Base-by-base conservation (phyloP, 2,113 vertebrate species). In the Labeo rohita region DNA sequence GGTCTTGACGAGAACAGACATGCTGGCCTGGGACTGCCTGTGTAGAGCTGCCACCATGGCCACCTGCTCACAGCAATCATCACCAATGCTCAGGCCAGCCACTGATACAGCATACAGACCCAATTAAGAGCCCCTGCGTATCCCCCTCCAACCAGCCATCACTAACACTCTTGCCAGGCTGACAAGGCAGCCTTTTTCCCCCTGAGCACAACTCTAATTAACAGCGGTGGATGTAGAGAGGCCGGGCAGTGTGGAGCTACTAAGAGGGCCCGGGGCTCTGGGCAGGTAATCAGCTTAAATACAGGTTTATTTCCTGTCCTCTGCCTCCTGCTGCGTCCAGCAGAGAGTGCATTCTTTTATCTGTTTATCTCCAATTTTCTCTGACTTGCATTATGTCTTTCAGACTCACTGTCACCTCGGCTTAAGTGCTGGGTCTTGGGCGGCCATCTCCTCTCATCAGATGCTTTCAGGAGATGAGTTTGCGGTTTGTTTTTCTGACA, bases 221-320 rank as follows among this genome's bases (percentile, higher is more conserved):
- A 94, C 92, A 93, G 86, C 87, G 89, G 91, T 91, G 93, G 92
- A 89, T 90, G 89, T 86, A 85, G 83, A 89, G 88, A 84, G 88
- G 88, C 39, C 49, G 18, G 92, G 81, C 90, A 82, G 87, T 88
- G 83, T 85, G 85, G 92, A 91, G 84, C 89, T 94, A 94, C 93
- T 94, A 94, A 94, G 93, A 95, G 93, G 93, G 94, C 93, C 90
- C 88, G 90, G 92, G 93, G 89, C 94, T 93, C 92, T 83, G 90
- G 91, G 92, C n/a, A 92, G 93, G 92, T 95, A 96, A 96, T 95
- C 95, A 94, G 94, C 94, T 96, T 95, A 95, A 92, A 94, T 94
- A 94, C 94, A 93, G 70, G 91, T 93, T 94, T 89, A 89, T 95
- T 96, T 96, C 95, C 95, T 95, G 95, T 91, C 95, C 93, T 92